Percentiles rank a stretch among this genome's conserved stretches.
phyloP scores from a whole-genome alignment of 2,113 vertebrate genomes.

The Hipposideros armiger region DNA sequence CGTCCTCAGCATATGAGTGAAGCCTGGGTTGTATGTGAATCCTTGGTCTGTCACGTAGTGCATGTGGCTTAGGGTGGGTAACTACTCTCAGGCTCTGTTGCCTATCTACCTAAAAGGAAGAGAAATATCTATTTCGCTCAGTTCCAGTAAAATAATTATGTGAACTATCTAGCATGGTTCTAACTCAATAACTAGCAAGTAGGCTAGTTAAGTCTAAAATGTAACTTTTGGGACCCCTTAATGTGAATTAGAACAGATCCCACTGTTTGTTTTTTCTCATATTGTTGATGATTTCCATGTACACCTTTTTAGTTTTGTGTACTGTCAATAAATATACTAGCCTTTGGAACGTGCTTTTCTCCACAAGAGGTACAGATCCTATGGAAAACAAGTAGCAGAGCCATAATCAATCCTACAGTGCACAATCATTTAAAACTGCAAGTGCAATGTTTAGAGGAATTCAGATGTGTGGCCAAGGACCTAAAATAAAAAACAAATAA shows the following conservation, averaged over 20 bases:
- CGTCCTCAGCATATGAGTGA: neutral
- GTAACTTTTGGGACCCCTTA: neutral
- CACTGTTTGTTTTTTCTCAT: neutral
- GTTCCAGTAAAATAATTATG: neutral
- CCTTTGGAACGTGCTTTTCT: neutral
- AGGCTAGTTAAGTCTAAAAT: neutral
- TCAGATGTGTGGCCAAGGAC: neutral
- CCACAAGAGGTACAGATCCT: neutral
- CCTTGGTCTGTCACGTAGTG: neutral
- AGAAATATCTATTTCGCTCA: neutral
- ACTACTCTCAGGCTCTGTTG: neutral
- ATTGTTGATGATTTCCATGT: neutral
- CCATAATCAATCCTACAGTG: neutral
- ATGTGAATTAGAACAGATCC: neutral
- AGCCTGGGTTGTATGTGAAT: neutral
- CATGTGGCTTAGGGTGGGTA: neutral
- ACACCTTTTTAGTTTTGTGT: neutral
- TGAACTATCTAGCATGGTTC: neutral
- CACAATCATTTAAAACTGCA: neutral
- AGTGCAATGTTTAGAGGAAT: neutral
- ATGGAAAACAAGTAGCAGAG: neutral
- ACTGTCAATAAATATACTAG: neutral
- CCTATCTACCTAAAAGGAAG: neutral
- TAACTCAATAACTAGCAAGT: neutral
- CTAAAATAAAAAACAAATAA: neutral